Percentiles rank a stretch among this genome's conserved stretches.
Evolutionary conservation across 2,113 vertebrate species (phyloP).

Genomic region (Chaetorhynchus papuensis): DNA sequence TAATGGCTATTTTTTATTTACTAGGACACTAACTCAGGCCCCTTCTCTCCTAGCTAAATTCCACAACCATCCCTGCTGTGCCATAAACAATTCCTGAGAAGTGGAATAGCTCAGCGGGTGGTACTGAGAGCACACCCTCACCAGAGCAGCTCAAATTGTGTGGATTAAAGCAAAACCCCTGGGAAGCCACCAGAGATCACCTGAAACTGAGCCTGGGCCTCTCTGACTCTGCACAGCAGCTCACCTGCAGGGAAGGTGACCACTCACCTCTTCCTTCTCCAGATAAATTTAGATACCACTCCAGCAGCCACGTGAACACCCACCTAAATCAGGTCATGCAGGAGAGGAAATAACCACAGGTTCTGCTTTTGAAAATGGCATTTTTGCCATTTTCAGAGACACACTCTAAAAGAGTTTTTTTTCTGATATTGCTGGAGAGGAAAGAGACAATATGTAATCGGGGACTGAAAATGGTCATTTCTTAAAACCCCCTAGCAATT

Average conservation of each 20-base stretch:
- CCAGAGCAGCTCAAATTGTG: neutral
- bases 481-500: neutral
- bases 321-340: neutral
- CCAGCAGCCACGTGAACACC: neutral
- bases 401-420: neutral
- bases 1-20: neutral
- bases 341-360: neutral
- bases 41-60: neutral
- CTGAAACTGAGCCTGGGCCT: neutral
- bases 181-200: neutral
- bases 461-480: neutral
- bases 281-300: neutral
- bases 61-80: neutral
- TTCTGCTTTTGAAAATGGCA: neutral
- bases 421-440: neutral
- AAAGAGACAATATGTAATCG: neutral
- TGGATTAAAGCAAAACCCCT: neutral
- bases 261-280: neutral
- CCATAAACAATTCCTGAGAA: neutral
- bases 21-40: neutral
- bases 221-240: neutral
- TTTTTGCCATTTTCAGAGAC: neutral
- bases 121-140: neutral
- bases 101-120: rapidly evolving
- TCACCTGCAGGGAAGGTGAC: neutral